These are phyloP conservation scores for Metaphire vulgaris DNA, from an alignment of 1,140 invertebrate species.

Conservation along the genomic window DNA sequence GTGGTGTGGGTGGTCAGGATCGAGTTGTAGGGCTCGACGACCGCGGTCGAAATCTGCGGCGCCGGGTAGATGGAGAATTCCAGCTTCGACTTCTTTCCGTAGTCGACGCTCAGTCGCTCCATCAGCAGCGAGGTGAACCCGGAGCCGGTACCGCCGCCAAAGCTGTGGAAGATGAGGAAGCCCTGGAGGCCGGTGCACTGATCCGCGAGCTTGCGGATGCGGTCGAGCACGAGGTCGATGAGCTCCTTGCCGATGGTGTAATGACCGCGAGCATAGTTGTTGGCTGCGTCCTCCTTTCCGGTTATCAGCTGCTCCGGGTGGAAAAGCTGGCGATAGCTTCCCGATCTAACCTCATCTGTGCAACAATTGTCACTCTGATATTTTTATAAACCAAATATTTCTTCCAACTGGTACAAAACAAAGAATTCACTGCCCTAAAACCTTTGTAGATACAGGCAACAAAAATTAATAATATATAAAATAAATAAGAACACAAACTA, in stretches of 20 bases:
- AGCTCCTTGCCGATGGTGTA: constrained; percentile 55
- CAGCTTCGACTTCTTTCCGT: constrained; percentile 28
- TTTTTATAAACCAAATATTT: constrained; percentile 56
- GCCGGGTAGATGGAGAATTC: constrained; percentile 41
- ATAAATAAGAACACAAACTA: too few relatives aligned
- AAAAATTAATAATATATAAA: too few relatives aligned
- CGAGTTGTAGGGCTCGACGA: constrained; percentile 55
- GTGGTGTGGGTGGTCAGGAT: too few relatives aligned
- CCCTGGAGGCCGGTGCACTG: constrained; percentile 40
- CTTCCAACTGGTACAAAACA: too few relatives aligned
- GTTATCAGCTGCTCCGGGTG: too few relatives aligned
- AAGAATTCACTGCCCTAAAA: too few relatives aligned
- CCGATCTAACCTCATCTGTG: constrained; percentile 50
- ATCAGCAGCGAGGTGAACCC: constrained; percentile 50
- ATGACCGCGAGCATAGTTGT: constrained; percentile 54
- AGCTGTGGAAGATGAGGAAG: too few relatives aligned
- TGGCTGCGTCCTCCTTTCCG: constrained; percentile 74
- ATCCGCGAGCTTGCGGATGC: too few relatives aligned
- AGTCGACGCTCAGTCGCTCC: constrained; percentile 28
- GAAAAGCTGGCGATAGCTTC: constrained; percentile 66
- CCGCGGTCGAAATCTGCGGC: too few relatives aligned
- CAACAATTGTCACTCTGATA: too few relatives aligned
- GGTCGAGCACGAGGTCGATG: constrained; percentile 51
- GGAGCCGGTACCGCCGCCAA: too few relatives aligned
- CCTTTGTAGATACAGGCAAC: too few relatives aligned